Base-by-base conservation (phyloP, 2,888 invertebrate genomes). In the Ennomos fuscantarius region DNA sequence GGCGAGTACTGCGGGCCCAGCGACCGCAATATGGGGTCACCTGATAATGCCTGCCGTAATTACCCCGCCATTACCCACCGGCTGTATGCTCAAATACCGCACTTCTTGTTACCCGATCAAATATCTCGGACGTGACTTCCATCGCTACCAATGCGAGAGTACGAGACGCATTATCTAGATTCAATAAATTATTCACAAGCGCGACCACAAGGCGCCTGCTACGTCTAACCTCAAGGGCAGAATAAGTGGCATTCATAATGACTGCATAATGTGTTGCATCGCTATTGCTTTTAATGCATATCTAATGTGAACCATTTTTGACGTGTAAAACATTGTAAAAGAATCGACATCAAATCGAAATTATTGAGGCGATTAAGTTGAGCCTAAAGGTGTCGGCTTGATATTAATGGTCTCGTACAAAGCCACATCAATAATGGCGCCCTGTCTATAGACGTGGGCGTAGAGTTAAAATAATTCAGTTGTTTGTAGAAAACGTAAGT, bases 21-120 rank as follows among this genome's bases (percentile, higher is more conserved):
- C 78, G 72, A 85, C 89, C 87, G 77, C 89, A 87, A 85, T 87
- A 89, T 86, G 84, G 85, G 90, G 90, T 90, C 91, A 89, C 83
- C 78, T 77, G 90, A 89, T 90, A 90, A 89, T 88, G 82, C 75
- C 78, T 79, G 83, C 74, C 74, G 84, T 90, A 89, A 91, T 90
- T 90, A 91, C 82, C 79, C 80, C 76, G 72, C 80, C 79, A 86
- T 86, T 88, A 85, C 81, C 68, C 68, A 70, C 76, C 75, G 65
- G 66, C 74, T 73, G 74, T 72, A 73, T 72, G 75, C 75, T 67
- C 85, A 86, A 87, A 86, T 79, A 85, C 79, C 76, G 73, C 79
- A 86, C 82, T 85, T 81, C 84, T 86, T 80, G 87, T 88, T 87
- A 84, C 80, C 78, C 82, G 85, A 87, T 86, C 87, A 88, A 89